Evolutionary conservation across 2,888 invertebrate species (phyloP), one percentile per base, ranked within the genome.

Genomic region (Idaea dimidiata): DNA sequence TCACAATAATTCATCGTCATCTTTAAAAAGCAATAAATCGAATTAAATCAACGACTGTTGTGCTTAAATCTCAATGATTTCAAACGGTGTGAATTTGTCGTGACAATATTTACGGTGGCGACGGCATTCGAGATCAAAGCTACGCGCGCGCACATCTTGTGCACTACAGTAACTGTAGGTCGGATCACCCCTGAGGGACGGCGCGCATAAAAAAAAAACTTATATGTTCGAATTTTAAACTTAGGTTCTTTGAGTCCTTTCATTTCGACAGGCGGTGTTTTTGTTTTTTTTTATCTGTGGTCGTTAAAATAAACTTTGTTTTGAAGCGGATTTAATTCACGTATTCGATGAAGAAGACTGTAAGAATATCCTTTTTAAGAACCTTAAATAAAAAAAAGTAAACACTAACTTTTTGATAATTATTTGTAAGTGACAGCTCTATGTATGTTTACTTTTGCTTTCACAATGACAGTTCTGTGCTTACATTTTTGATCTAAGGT

Each of bases 11-110:
- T 81, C 72, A 43, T 78, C 78, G 77, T 78, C 70, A 73, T 66
- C 70, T 77, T 81, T 80, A 75, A 79, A 81, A 73, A 75, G 71
- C 78, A 81, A 88, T 89, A 89, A 89, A 89, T 89, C 79, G 79
- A 79, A 87, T 86, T 79, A 81, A 87, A 82, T 81, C 83, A 82
- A 76, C 80, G 77, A 76, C 80, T 69, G 72, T 66, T 72, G 72
- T 68, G 73, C 77, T 78, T 81, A 82, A 79, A 81, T 78, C 79
- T 76, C 71, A 70, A 79, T 78, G 80, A 89, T 90, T 87, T 89
- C 88, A 89, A 88, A 88, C 86, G 84, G 79, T 84, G 80, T 82
- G 87, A 89, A 91, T 91, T 91, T 90, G 90, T 91, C 90, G 76
- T 79, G 87, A 88, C 89, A 84, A 83, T 82, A 90, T 91, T 91